phyloP scores from a whole-genome alignment of 2,113 vertebrate genomes.

The Lepus europaeus region DNA sequence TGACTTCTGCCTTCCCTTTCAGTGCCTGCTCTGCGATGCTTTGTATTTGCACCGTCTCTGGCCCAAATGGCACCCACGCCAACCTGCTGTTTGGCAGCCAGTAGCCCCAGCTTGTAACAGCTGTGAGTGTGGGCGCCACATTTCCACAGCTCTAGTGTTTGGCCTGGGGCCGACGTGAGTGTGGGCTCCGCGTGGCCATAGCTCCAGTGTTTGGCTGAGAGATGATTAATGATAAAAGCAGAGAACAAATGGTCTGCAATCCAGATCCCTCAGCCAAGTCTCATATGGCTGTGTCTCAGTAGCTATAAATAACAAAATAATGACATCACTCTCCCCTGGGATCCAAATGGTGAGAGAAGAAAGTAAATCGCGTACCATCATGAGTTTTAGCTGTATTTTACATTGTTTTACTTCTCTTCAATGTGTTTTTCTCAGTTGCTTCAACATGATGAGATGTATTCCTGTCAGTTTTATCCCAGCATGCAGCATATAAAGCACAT shows the following conservation, averaged over 20 bases:
- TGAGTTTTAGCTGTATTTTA: constrained; percentile 7
- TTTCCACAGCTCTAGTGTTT: background rate
- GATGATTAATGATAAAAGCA: constrained; percentile 66
- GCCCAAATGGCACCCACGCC: background rate
- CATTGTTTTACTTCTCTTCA: constrained; percentile 60
- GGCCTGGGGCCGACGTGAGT: background rate
- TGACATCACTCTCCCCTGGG: constrained; percentile 58
- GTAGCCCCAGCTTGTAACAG: background rate
- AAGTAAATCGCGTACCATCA: constrained; percentile 37
- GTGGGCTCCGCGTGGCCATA: background rate
- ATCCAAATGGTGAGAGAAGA: constrained; percentile 61
- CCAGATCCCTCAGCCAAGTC: constrained; percentile 59
- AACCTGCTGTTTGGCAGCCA: accelerated
- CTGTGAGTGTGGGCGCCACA: background rate
- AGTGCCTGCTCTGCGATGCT: accelerated
- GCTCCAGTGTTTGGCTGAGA: constrained; percentile 27
- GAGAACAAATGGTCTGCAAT: constrained; percentile 57
- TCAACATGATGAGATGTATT: constrained; percentile 59
- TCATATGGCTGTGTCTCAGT: constrained; percentile 47
- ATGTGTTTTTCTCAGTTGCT: constrained; percentile 75
- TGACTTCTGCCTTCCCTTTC: accelerated
- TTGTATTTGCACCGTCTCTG: background rate
- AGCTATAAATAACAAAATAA: constrained; percentile 74
- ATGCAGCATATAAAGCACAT: background rate
- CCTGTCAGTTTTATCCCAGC: constrained; percentile 8